Evolutionary conservation across 2,888 invertebrate species (phyloP), one percentile per base, ranked within the genome.

Genomic region (Cephonodes hylas): DNA sequence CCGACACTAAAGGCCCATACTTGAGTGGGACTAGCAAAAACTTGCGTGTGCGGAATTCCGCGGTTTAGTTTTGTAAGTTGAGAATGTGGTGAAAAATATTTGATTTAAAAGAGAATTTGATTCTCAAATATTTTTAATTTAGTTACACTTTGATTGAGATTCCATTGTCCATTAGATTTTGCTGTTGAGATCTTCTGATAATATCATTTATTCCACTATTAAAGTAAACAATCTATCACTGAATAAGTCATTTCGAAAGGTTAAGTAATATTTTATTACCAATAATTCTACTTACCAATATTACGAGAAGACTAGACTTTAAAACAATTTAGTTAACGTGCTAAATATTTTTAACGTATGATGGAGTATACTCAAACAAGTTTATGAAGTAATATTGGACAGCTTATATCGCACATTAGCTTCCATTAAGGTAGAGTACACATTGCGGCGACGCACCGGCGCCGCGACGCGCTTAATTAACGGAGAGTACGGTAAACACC

Each of bases 381-480:
- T 10, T 46, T 53, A 53, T 53, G 3, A 18, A 53, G 53, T 53
- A 53, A 53, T 46, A 46, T 53, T 18, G 7, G 31, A 27, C 53
- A 53, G 46, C 53, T 38, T 38, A 38, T n/a, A 10, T 31, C 27
- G 23, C 46, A 23, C 45, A 53, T 53, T 53, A 53, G 53, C 53
- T 53, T 53, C 53, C 53, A 53, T 53, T 53, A 53, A 53, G 53
- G 53, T 53, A 31, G 53, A 53, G 53, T 53, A 53, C 53, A 53
- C 31, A 53, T n/a, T 6, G 18, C 6, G 18, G 58, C 58, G 59
- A 42, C 58, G 23, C 58, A 42, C 42, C 58, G 58, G 59, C 59
- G 59, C 59, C 59, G 23, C 44, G 59, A 44, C 59, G 18, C 6
- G 15, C 20, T 42, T 59, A 59, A 59, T 59, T 59, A 59, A 59